Conservation (phyloP, 23 tunicate species). For the Phallusia fumigata region DNA sequence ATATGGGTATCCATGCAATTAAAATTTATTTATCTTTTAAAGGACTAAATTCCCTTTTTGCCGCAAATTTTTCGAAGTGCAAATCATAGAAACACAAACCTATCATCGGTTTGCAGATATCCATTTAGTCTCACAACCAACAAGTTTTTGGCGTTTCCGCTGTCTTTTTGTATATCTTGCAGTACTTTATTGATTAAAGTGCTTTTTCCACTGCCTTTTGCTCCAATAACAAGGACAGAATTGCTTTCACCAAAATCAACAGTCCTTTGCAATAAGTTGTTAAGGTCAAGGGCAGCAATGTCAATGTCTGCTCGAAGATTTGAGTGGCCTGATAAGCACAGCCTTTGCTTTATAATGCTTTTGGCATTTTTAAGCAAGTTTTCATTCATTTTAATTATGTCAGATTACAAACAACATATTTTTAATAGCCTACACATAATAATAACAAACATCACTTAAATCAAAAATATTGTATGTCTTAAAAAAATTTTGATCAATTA, state of each 20-base stretch:
- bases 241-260: constrained; percentile 85
- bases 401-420: too few relatives aligned
- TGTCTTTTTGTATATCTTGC: constrained; percentile 13
- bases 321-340: not conserved
- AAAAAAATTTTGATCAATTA: not conserved
- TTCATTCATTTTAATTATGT: not conserved
- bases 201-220: constrained; percentile 75
- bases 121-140: constrained; percentile 77
- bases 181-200: constrained; percentile 32
- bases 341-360: not conserved
- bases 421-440: too few relatives aligned
- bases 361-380: not conserved
- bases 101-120: constrained; percentile 79
- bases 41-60: not conserved
- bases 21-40: not conserved
- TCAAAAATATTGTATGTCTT: not conserved
- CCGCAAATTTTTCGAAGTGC: not conserved
- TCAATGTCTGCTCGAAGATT: constrained; percentile 21
- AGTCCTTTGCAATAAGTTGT: constrained; percentile 38
- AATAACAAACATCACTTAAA: too few relatives aligned
- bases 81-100: constrained; percentile 15
- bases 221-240: constrained; percentile 70
- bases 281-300: constrained; percentile 11
- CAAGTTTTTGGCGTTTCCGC: constrained; percentile 24
- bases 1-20: too few relatives aligned